A percentile compares a stretch with the other conserved stretches of the same genome.
phyloP scores from a whole-genome alignment of 2,888 invertebrate genomes.

The Pherbina coryleti region DNA sequence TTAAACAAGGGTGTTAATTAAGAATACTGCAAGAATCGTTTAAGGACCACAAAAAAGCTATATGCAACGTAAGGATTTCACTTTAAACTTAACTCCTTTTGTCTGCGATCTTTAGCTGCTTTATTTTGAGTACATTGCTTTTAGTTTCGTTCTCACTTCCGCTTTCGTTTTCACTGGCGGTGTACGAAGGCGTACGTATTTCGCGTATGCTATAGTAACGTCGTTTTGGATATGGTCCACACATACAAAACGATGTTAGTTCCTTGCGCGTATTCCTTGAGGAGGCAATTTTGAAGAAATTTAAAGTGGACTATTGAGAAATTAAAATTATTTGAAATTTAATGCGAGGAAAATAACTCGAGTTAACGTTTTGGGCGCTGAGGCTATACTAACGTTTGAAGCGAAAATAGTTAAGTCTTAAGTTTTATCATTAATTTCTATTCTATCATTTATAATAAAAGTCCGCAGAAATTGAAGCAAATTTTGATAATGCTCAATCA shows the following conservation, averaged over 20 bases:
- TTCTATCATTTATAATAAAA: neutral
- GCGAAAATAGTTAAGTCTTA: neutral
- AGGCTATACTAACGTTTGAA: neutral
- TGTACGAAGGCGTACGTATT: conserved; percentile 57
- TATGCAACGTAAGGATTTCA: neutral
- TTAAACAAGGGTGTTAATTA: no score
- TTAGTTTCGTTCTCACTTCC: conserved; percentile 55
- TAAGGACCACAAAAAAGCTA: neutral
- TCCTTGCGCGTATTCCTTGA: conserved; percentile 56
- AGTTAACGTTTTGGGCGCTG: neutral
- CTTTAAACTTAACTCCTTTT: neutral
- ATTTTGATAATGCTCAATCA: neutral
- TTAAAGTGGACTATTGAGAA: neutral
- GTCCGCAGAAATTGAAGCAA: neutral
- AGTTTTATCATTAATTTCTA: neutral
- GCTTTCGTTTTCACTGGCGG: conserved; percentile 58
- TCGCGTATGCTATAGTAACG: conserved; percentile 63
- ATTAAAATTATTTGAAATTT: neutral
- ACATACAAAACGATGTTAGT: conserved; percentile 64
- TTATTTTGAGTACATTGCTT: conserved; percentile 39
- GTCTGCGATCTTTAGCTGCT: neutral
- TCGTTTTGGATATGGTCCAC: conserved; percentile 62
- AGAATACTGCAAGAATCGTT: neutral
- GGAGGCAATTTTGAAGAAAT: conserved; percentile 66
- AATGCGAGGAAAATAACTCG: neutral